phyloP scores from a whole-genome alignment of 2,888 invertebrate species.

The Galerucella nymphaeae region DNA sequence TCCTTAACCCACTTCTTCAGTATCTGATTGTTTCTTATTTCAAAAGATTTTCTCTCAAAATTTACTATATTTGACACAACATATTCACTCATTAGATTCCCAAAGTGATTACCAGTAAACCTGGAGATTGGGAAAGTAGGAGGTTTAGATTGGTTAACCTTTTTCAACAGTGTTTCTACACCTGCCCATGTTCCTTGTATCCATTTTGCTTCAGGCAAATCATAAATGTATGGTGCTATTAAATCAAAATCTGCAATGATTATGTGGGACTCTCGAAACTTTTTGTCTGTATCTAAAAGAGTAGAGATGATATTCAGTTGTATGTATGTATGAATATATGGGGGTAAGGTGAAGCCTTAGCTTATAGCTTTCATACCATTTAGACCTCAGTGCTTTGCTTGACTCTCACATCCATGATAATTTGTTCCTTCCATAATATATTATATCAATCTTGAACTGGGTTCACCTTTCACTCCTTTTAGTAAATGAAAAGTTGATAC shows the following conservation, averaged over 20 bases:
- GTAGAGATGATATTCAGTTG: not conserved
- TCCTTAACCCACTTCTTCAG: constrained; percentile 58
- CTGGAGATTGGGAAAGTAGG: constrained; percentile 59
- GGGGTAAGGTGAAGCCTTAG: too few species aligned
- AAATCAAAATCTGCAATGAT: constrained; percentile 63
- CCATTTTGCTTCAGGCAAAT: constrained; percentile 63
- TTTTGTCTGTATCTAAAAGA: constrained; percentile 40
- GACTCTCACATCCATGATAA: too few species aligned
- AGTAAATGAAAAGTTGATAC: too few species aligned
- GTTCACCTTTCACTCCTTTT: too few species aligned
- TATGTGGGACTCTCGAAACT: constrained; percentile 60
- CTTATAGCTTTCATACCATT: too few species aligned
- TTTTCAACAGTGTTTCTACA: constrained; percentile 57
- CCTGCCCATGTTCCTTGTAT: constrained; percentile 67
- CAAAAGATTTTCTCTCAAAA: constrained; percentile 64
- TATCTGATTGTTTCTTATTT: constrained; percentile 45
- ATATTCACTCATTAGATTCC: constrained; percentile 67
- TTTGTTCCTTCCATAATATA: too few species aligned
- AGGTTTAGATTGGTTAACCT: constrained; percentile 52
- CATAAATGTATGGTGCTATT: constrained; percentile 59
- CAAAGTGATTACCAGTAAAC: constrained; percentile 65
- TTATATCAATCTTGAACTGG: too few species aligned
- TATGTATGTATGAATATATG: too few species aligned
- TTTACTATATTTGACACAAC: constrained; percentile 66
- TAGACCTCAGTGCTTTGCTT: too few species aligned